These are phyloP conservation scores for Aphrophora alni DNA, from an alignment of 2,888 invertebrate species.

Conservation along the genomic window DNA sequence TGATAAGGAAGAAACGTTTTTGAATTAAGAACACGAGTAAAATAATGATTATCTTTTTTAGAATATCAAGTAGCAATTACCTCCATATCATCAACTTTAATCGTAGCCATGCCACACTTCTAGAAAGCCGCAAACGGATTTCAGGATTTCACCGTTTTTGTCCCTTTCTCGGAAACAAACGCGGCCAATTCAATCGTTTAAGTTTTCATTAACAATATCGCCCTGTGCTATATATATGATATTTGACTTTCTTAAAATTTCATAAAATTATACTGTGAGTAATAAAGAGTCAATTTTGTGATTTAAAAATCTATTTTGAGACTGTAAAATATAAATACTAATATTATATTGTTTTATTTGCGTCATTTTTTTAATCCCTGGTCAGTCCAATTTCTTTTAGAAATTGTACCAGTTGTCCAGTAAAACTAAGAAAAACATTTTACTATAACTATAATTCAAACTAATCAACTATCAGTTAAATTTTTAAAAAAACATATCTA, in stretches of 20 bases:
- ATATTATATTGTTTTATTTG: background rate
- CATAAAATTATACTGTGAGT: too few relatives aligned
- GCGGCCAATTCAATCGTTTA: background rate
- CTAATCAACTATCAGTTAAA: too few relatives aligned
- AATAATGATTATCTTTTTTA: background rate
- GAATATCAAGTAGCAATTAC: background rate
- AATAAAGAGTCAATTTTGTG: too few relatives aligned
- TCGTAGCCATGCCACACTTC: background rate
- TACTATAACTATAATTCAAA: too few relatives aligned
- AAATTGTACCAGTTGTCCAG: too few relatives aligned
- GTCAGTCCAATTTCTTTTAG: too few relatives aligned
- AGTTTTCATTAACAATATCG: background rate
- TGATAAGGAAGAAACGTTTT: background rate
- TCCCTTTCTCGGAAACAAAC: background rate
- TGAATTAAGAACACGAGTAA: background rate
- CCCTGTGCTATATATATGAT: too few relatives aligned
- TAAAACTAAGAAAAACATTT: too few relatives aligned
- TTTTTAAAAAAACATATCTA: too few relatives aligned
- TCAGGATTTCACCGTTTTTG: background rate
- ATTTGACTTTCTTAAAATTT: too few relatives aligned
- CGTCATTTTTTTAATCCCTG: background rate
- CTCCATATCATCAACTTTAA: background rate
- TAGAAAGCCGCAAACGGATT: background rate
- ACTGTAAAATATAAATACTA: background rate
- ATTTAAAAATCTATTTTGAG: background rate